Evolutionary conservation across 2,797 vertebrate species (phyloP).

Genomic region (Hypotaenidia philippensis): DNA sequence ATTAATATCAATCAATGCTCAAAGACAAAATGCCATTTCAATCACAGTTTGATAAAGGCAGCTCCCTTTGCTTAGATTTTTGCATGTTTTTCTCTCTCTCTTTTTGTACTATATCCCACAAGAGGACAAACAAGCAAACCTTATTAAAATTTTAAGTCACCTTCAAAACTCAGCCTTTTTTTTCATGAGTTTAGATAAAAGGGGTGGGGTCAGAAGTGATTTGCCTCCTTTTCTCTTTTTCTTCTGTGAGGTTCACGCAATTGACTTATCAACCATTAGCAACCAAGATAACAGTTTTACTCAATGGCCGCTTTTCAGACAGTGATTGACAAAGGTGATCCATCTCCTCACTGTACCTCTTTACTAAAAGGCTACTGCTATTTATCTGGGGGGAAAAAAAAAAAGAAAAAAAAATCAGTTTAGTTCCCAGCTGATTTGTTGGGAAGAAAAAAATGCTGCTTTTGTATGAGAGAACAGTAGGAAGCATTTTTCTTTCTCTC

Average conservation of each 20-base stretch:
- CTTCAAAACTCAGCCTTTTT: neutral
- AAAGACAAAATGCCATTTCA: neutral
- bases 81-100: neutral
- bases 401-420: neutral
- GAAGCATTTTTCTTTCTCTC: conserved; percentile 17
- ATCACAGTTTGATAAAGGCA: neutral
- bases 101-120: neutral
- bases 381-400: neutral
- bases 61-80: neutral
- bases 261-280: conserved; percentile 21
- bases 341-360: neutral
- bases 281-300: conserved; percentile 39
- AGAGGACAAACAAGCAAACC: neutral
- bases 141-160: neutral
- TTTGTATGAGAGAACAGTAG: neutral
- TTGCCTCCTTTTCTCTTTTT: conserved; percentile 12
- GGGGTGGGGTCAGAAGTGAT: neutral
- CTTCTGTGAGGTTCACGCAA: neutral
- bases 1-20: neutral
- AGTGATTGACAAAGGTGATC: conserved; percentile 48
- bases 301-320: conserved; percentile 22
- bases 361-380: neutral
- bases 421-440: neutral
- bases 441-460: neutral
- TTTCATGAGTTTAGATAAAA: neutral